Evolutionary conservation across 2,113 vertebrate species (phyloP).

Genomic region (Alligator sinensis): DNA sequence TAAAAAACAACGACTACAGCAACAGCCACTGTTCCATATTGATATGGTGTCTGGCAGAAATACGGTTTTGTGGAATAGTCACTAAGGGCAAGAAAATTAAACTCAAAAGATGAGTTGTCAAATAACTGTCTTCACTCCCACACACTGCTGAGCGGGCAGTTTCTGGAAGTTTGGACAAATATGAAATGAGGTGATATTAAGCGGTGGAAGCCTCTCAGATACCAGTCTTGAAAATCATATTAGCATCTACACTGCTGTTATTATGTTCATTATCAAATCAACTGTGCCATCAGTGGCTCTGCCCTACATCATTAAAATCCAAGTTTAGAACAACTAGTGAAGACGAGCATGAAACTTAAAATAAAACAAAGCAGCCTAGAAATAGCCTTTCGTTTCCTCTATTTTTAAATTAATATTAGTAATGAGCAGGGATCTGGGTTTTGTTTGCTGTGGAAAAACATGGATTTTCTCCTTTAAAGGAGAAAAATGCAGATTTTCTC

Average conservation of each 20-base stretch:
- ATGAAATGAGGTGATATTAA: rapidly evolving
- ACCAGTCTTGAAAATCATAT: not conserved
- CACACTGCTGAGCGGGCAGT: rapidly evolving
- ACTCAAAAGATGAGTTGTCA: not conserved
- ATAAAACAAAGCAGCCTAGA: not conserved
- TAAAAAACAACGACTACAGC: slow-evolving; percentile 11
- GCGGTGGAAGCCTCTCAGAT: rapidly evolving
- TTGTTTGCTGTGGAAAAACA: no score
- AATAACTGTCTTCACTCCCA: not conserved
- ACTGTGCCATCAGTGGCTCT: rapidly evolving
- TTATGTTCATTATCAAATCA: rapidly evolving
- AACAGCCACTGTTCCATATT: not conserved
- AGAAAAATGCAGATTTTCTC: no score
- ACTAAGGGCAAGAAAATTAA: not conserved
- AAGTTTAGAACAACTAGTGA: not conserved
- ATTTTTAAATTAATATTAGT: not conserved
- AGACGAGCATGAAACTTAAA: not conserved
- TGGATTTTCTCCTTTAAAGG: no score
- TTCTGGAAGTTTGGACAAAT: not conserved
- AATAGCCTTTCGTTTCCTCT: not conserved
- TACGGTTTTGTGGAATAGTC: not conserved
- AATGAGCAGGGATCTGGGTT: not conserved
- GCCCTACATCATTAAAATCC: not conserved
- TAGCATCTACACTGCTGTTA: rapidly evolving
- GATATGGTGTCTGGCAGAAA: not conserved